Percentiles rank a stretch among this genome's conserved stretches.
These are phyloP conservation scores for Gavia stellata DNA, from an alignment of 2,113 vertebrate species.

Conservation along the genomic window DNA sequence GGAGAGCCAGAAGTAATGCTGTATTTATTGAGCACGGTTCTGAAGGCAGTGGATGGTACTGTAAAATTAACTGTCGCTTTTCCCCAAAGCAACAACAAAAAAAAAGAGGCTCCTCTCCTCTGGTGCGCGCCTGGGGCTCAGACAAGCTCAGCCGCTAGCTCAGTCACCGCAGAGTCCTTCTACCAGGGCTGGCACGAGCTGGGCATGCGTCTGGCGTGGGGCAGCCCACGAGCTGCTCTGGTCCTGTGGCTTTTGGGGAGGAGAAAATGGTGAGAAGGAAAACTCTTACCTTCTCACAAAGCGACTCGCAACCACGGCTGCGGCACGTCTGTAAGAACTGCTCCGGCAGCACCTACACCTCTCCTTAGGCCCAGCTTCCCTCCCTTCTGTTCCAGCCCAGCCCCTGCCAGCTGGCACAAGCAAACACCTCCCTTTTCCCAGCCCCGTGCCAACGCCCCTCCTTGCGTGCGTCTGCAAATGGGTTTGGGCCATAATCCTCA, in stretches of 20 bases:
- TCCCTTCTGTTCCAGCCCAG: not conserved
- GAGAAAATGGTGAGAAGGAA: accelerated
- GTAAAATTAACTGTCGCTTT: not conserved
- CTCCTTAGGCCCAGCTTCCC: not conserved
- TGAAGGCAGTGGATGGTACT: no score
- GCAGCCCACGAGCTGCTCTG: not conserved
- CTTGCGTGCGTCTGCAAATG: accelerated
- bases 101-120: not conserved
- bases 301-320: accelerated
- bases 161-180: no score
- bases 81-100: not conserved
- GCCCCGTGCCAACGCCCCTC: accelerated
- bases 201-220: not conserved
- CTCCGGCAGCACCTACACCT: not conserved
- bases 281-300: not conserved
- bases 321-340: not conserved
- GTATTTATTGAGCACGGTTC: accelerated
- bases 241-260: not conserved
- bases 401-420: not conserved
- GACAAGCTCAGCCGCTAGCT: not conserved
- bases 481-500: accelerated
- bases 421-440: not conserved
- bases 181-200: accelerated
- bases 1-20: not conserved
- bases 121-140: not conserved